Conservation (phyloP, 2,797 vertebrate species). For the Meda fulgida region DNA sequence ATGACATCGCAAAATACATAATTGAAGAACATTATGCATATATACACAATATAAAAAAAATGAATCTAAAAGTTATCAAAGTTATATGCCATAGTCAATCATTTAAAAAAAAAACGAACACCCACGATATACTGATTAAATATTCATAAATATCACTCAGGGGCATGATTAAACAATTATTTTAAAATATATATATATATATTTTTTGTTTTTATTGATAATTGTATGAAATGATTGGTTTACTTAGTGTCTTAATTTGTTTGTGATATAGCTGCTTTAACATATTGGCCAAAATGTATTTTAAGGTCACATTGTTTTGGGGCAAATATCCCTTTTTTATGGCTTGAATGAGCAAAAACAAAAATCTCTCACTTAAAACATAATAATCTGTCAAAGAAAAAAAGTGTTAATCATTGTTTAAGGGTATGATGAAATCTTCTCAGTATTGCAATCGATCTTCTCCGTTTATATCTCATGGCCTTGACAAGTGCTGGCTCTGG, state of each 20-base stretch:
- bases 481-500: slow-evolving; percentile 6
- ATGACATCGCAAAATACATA: too few species aligned
- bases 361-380: too few species aligned
- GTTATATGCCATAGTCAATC: too few species aligned
- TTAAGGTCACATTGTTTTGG: neutral
- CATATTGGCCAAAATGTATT: neutral
- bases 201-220: neutral
- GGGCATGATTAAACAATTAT: too few species aligned
- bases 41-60: too few species aligned
- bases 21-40: too few species aligned
- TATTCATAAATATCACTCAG: too few species aligned
- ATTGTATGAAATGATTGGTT: neutral
- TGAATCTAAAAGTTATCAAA: too few species aligned
- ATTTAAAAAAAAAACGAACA: too few species aligned
- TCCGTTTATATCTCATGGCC: neutral
- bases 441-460: slow-evolving; percentile 28
- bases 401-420: slow-evolving; percentile 30
- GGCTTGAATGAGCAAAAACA: too few species aligned
- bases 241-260: neutral
- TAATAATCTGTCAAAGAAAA: slow-evolving; percentile 6
- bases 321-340: neutral
- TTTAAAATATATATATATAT: too few species aligned
- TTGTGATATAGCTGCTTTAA: neutral
- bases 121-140: too few species aligned
- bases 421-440: slow-evolving; percentile 32